Evolutionary conservation across 1,140 invertebrate species (phyloP).

Genomic region (Brachionus plicatilis): DNA sequence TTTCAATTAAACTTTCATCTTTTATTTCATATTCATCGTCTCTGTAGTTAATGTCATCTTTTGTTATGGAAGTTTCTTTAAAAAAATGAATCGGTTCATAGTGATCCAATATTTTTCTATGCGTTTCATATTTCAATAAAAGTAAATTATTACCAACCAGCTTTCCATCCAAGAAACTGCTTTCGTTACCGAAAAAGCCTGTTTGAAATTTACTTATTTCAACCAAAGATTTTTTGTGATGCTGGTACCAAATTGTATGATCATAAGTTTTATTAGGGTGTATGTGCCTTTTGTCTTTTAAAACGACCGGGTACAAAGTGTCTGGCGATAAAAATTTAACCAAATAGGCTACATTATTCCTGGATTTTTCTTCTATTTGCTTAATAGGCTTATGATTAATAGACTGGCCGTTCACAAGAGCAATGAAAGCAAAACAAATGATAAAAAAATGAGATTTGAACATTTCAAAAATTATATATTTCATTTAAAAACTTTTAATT

Average conservation of each 20-base stretch:
- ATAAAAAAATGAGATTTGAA: not conserved
- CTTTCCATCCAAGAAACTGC: not conserved
- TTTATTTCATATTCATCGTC: not conserved
- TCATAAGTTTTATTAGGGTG: not conserved
- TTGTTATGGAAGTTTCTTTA: not conserved
- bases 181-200: not conserved
- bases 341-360: not conserved
- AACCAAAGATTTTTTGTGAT: not conserved
- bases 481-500: not conserved
- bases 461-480: not conserved
- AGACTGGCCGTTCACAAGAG: not conserved
- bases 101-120: not conserved
- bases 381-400: not conserved
- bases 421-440: not conserved
- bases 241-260: not conserved
- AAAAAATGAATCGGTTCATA: constrained; percentile 1
- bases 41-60: not conserved
- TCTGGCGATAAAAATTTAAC: constrained; percentile 17
- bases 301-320: not conserved
- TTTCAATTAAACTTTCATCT: not conserved
- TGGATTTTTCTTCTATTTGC: not conserved
- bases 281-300: not conserved
- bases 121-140: not conserved
- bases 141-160: not conserved
- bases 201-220: not conserved